Evolutionary conservation across 2,888 invertebrate genomes (phyloP).

Genomic region (Drosophila pseudotalamancana): DNA sequence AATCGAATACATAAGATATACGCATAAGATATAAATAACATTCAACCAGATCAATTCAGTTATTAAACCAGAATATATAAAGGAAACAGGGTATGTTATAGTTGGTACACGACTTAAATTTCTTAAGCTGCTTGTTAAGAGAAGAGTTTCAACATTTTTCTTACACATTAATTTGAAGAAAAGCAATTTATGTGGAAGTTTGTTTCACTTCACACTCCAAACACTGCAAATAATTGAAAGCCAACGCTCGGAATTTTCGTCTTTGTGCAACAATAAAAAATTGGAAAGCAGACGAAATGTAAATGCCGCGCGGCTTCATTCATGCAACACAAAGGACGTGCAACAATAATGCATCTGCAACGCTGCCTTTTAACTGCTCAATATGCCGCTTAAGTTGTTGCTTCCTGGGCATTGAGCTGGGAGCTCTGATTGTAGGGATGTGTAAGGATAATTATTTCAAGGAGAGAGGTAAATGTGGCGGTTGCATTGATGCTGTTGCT

Average conservation of each 20-base stretch:
- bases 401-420: slow-evolving; percentile 26
- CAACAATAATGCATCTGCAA: slow-evolving; percentile 28
- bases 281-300: slow-evolving; percentile 8
- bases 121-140: neutral
- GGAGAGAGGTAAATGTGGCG: neutral
- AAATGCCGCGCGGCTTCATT: slow-evolving; percentile 27
- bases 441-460: slow-evolving; percentile 41
- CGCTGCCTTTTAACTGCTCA: slow-evolving; percentile 47
- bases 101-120: neutral
- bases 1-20: no score
- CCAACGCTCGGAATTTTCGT: neutral
- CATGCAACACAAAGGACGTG: slow-evolving; percentile 32
- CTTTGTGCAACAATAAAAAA: slow-evolving; percentile 5
- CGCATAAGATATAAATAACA: no score
- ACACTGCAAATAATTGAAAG: neutral
- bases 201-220: neutral
- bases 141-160: neutral
- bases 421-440: slow-evolving; percentile 31
- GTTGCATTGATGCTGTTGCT: slow-evolving; percentile 11
- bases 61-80: no score
- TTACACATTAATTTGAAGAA: slow-evolving; percentile 1
- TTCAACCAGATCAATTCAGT: no score
- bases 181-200: slow-evolving; percentile 6
- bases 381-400: slow-evolving; percentile 54
- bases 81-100: neutral